Evolutionary conservation across 2,797 vertebrate genomes (phyloP), one percentile per base, ranked within the genome.

Genomic region (Vultur gryphus): DNA sequence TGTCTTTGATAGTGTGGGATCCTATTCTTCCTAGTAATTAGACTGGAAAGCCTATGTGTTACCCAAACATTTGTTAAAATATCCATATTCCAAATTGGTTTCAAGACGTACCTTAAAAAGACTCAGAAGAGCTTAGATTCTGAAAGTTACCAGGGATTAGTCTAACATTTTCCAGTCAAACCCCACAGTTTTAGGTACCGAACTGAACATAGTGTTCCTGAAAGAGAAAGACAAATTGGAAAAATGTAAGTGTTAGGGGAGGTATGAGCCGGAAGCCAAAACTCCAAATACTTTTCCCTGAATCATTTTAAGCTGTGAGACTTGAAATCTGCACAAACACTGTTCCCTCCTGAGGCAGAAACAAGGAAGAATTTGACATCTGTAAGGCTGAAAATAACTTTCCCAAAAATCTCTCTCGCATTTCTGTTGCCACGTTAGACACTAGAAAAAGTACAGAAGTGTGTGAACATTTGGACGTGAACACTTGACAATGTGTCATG

Each of bases 151-250:
- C 17, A 46, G 51, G 57, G 24, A 73, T 80, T 67, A 89, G 25
- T 70, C 17, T 33, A 89, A 80, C 62, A 61, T 84, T 90, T 80
- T 71, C 88, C 39, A 75, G 33, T 35, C 61, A 93, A 82, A 79
- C 37, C 33, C 52, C n/a, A 37, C 49, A 48, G 86, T 54, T 93
- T 92, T 67, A 90, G 57, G 20, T 77, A 84, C 29, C 69, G 75
- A 93, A 89, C 15, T 59, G 55, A 92, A 89, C 46, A 46, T 0
- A 7, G 71, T 54, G 48, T 57, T 95, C 67, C 61, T 90, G 71
- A 87, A 93, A 95, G n/a, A 51, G 28, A 89, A 89, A 20, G 61
- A 90, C n/a, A 95, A 95, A 73, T 48, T 41, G 19, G 12, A 93
- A 84, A 80, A 93, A 44, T 70, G 44, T 66, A 93, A 90, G 90